These are phyloP conservation scores for Macrophya alboannulata DNA, from an alignment of 2,888 invertebrate species.

Conservation along the genomic window DNA sequence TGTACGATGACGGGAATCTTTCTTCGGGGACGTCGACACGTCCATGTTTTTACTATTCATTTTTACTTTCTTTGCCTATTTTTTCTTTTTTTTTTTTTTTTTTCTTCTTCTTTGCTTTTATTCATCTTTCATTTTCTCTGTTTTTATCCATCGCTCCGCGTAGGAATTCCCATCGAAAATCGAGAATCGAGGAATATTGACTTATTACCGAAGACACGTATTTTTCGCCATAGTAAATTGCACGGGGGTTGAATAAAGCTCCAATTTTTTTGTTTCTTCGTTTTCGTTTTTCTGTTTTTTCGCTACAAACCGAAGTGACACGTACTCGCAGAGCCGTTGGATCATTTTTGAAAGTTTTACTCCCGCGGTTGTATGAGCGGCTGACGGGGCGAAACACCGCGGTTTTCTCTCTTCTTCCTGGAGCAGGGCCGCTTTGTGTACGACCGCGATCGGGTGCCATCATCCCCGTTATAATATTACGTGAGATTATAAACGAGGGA, in stretches of 20 bases:
- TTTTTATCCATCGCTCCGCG: neutral
- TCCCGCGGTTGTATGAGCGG: neutral
- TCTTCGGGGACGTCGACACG: constrained; percentile 30
- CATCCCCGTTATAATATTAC: constrained; percentile 18
- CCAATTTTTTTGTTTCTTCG: neutral
- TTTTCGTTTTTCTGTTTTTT: neutral
- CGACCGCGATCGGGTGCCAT: neutral
- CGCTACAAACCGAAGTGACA: neutral
- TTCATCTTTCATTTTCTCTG: neutral
- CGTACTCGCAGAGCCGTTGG: neutral
- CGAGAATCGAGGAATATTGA: neutral
- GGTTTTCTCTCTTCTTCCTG: neutral
- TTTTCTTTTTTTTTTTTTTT: neutral
- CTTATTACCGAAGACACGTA: neutral
- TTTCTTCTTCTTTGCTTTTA: neutral
- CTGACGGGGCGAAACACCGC: constrained; percentile 21
- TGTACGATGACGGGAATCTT: constrained; percentile 46
- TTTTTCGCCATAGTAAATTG: neutral
- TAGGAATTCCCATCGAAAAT: neutral
- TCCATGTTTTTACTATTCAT: neutral
- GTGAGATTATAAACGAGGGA: constrained; percentile 44
- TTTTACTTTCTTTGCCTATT: neutral
- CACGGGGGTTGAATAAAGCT: neutral
- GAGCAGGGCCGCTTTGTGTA: neutral
- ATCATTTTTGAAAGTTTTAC: neutral